A percentile compares a stretch with the other conserved stretches of the same genome.
These are phyloP conservation scores for Apteryx mantelli DNA, from an alignment of 2,113 vertebrate genomes.

Conservation along the genomic window DNA sequence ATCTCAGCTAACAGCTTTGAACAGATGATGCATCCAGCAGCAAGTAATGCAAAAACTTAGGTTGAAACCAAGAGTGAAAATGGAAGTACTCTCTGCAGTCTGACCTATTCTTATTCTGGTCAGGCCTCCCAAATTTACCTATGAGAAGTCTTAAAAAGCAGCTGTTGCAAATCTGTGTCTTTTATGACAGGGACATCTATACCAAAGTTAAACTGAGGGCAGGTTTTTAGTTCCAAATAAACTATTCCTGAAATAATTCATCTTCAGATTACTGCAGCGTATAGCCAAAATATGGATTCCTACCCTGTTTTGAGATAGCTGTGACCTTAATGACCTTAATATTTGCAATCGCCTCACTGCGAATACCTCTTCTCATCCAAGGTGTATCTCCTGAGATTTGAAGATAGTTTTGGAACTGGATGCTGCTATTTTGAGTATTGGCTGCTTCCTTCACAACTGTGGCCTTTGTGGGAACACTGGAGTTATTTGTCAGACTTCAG, in stretches of 20 bases:
- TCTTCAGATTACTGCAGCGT: slow-evolving; percentile 2
- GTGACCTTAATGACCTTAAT: slow-evolving; percentile 62
- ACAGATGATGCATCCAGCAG: not conserved
- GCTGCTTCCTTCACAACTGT: slow-evolving; percentile 36
- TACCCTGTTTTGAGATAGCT: slow-evolving; percentile 57
- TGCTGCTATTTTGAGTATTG: slow-evolving; percentile 39
- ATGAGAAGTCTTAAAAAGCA: not conserved
- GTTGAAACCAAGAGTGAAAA: not conserved
- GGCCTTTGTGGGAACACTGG: slow-evolving; percentile 11
- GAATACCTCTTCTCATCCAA: slow-evolving; percentile 49
- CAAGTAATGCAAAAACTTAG: not conserved
- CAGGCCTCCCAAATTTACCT: not conserved
- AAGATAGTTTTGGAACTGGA: slow-evolving; percentile 53
- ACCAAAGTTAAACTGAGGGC: not conserved
- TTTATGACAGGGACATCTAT: not conserved
- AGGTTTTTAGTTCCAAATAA: slow-evolving; percentile 35
- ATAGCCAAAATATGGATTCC: slow-evolving; percentile 44
- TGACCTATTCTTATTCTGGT: not conserved
- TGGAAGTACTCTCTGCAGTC: not conserved
- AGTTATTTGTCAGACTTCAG: slow-evolving; percentile 48
- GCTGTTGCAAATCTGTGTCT: not conserved
- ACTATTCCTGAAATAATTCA: slow-evolving; percentile 46
- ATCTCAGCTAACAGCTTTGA: not conserved
- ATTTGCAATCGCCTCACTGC: slow-evolving; percentile 47
- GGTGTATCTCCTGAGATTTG: slow-evolving; percentile 56